Conservation (phyloP, 2,797 vertebrate species). For the Pseudomugil gertrudae region DNA sequence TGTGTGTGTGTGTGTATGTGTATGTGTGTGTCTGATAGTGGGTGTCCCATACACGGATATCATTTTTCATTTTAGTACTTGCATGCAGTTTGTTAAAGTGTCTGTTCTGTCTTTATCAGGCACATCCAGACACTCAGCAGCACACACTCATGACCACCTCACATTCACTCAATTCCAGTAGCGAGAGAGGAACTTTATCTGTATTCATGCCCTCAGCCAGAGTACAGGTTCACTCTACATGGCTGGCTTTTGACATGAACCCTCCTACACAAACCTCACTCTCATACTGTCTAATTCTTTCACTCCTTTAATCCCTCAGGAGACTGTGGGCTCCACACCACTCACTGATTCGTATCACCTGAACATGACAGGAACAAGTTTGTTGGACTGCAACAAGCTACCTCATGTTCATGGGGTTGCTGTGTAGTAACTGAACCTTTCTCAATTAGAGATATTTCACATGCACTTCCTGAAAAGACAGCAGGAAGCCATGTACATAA, state of each 20-base stretch:
- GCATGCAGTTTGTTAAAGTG: slow-evolving; percentile 28
- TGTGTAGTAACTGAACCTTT: not conserved
- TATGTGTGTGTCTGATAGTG: slow-evolving; percentile 18
- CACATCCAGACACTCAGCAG: slow-evolving; percentile 44
- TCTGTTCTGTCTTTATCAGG: slow-evolving; percentile 62
- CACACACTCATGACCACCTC: slow-evolving; percentile 43
- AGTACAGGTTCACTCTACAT: slow-evolving; percentile 47
- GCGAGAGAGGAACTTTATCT: slow-evolving; percentile 61
- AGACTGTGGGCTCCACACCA: slow-evolving; percentile 9
- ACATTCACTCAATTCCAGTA: slow-evolving; percentile 44
- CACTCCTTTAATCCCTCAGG: slow-evolving; percentile 32
- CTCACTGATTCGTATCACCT: too few relatives aligned
- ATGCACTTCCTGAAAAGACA: not conserved
- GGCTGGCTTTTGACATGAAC: slow-evolving; percentile 47
- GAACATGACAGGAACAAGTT: too few relatives aligned
- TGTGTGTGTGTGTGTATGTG: slow-evolving; percentile 21
- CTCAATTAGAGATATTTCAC: not conserved
- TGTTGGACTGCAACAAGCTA: slow-evolving; percentile 17
- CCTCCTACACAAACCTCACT: slow-evolving; percentile 27
- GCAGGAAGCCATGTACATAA: not conserved
- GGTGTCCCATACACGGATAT: slow-evolving; percentile 28
- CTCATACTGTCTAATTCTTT: slow-evolving; percentile 28
- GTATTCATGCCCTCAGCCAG: slow-evolving; percentile 43
- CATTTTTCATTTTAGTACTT: slow-evolving; percentile 40
- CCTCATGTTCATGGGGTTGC: not conserved